Conservation (phyloP, 2,797 vertebrate species). For the Gymnothorax javanicus region DNA sequence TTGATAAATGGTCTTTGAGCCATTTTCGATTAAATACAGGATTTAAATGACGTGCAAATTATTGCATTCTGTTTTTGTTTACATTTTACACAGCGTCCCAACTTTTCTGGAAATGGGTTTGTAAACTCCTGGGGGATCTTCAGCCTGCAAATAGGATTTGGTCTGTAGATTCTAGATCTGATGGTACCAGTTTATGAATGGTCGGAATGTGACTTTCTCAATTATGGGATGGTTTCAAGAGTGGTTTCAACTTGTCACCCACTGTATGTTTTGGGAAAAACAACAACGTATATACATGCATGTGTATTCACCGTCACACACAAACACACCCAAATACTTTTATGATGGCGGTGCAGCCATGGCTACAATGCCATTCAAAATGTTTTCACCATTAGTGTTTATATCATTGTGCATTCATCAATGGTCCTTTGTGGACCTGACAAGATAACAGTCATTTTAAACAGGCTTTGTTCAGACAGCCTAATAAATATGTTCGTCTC, state of each 20-base stretch:
- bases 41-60: too few relatives aligned
- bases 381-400: constrained; percentile 46
- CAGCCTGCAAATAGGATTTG: background rate
- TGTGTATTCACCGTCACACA: constrained; percentile 31
- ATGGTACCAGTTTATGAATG: background rate
- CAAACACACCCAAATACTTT: constrained; percentile 43
- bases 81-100: too few relatives aligned
- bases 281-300: constrained; percentile 30
- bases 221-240: too few relatives aligned
- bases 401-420: constrained; percentile 51
- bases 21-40: too few relatives aligned
- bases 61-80: too few relatives aligned
- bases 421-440: constrained; percentile 72
- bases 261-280: constrained; percentile 4
- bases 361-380: constrained; percentile 17
- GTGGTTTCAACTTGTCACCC: background rate
- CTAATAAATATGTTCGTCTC: constrained; percentile 73
- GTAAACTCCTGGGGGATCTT: background rate
- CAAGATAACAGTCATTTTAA: constrained; percentile 40
- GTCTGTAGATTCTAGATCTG: background rate
- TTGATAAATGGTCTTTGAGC: too few relatives aligned
- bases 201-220: background rate
- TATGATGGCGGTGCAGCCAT: constrained; percentile 34
- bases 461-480: constrained; percentile 39
- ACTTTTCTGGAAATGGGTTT: too few relatives aligned